A percentile compares a stretch with the other conserved stretches of the same genome.
These are phyloP conservation scores for Pipra filicauda DNA, from an alignment of 2,113 vertebrate species.

Conservation along the genomic window DNA sequence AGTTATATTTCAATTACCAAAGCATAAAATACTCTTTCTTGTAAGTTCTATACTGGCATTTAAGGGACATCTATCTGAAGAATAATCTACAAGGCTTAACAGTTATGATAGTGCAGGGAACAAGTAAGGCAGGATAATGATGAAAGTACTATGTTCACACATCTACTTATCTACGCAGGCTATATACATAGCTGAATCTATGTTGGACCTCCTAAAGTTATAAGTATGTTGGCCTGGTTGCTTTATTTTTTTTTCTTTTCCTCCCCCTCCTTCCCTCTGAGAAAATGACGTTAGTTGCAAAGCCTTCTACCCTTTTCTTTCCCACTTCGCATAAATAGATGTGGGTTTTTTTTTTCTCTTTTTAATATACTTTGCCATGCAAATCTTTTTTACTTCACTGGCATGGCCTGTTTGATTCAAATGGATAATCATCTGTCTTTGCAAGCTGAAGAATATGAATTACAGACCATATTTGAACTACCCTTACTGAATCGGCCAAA, in stretches of 20 bases:
- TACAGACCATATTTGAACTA: not conserved
- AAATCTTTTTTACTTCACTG: not conserved
- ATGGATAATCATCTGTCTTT: not conserved
- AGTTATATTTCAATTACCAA: not conserved
- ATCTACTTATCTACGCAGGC: not conserved
- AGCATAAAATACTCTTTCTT: not conserved
- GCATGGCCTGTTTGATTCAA: not conserved
- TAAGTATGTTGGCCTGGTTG: not conserved
- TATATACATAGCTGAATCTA: not conserved
- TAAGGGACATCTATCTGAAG: not conserved
- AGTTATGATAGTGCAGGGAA: not conserved
- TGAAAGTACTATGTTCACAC: not conserved
- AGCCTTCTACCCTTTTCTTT: not conserved
- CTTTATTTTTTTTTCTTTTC: not conserved
- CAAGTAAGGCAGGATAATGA: not conserved
- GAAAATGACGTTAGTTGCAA: not conserved
- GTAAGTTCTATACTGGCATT: not conserved
- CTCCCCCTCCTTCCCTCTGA: not conserved
- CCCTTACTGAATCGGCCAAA: not conserved
- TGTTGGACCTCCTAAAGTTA: not conserved
- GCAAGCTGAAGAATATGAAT: not conserved
- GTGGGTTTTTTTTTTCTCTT: not conserved
- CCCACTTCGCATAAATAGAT: not conserved
- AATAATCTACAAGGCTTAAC: not conserved
- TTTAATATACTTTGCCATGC: not conserved